Evolutionary conservation across 2,888 invertebrate genomes (phyloP).

Genomic region (Serripes groenlandicus): DNA sequence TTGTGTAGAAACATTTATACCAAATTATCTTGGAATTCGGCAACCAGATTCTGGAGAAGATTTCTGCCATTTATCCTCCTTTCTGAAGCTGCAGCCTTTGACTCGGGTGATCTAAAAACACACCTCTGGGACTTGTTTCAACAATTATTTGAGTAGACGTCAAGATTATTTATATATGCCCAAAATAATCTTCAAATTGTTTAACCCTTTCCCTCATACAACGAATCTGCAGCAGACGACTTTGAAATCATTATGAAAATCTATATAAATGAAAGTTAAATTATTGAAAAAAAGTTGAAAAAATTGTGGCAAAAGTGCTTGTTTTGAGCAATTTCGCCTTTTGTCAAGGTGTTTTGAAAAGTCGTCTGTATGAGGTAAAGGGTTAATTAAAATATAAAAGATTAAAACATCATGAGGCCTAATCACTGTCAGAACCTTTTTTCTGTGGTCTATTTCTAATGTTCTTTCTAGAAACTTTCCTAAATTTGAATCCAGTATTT

Average conservation of each 20-base stretch:
- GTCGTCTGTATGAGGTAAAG: not conserved
- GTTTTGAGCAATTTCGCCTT: not conserved
- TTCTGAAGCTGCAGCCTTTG: too few relatives aligned
- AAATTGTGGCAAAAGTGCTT: not conserved
- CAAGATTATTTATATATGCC: too few relatives aligned
- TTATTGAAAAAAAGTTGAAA: not conserved
- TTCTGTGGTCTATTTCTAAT: conserved; percentile 35
- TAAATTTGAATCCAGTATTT: conserved; percentile 38
- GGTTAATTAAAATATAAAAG: not conserved
- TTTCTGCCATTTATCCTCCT: too few relatives aligned
- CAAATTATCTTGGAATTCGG: too few relatives aligned
- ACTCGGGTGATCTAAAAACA: too few relatives aligned
- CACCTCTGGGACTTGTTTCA: too few relatives aligned
- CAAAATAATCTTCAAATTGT: too few relatives aligned
- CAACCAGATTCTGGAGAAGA: too few relatives aligned
- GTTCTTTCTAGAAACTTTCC: conserved; percentile 44
- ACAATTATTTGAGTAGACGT: too few relatives aligned
- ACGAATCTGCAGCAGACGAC: not conserved
- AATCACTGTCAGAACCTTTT: conserved; percentile 36
- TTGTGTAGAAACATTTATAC: too few relatives aligned
- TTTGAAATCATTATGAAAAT: not conserved
- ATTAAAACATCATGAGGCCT: too few relatives aligned
- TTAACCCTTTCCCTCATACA: not conserved
- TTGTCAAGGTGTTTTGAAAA: not conserved
- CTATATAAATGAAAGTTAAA: not conserved